These are phyloP conservation scores for Apomyelois bistriatella DNA, from an alignment of 2,888 invertebrate genomes.

Conservation along the genomic window DNA sequence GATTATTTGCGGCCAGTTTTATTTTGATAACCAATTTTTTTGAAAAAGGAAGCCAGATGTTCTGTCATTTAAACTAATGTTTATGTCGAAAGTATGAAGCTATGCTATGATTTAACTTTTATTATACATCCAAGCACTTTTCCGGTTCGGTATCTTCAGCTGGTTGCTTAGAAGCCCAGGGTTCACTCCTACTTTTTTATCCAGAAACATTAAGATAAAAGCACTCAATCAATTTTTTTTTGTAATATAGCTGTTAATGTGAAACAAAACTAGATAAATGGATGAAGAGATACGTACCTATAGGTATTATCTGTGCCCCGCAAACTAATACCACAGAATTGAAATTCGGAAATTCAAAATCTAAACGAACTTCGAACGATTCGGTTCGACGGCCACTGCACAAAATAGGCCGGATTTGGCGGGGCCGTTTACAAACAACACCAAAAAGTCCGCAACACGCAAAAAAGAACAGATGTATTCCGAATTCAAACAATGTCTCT, in stretches of 20 bases:
- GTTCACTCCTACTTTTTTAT: too few relatives aligned
- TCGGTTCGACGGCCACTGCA: slow-evolving; percentile 48
- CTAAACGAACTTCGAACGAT: slow-evolving; percentile 23
- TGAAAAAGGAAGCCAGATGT: background rate
- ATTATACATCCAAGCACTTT: too few relatives aligned
- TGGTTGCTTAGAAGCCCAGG: too few relatives aligned
- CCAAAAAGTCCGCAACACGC: slow-evolving; percentile 23
- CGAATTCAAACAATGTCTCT: slow-evolving; percentile 28
- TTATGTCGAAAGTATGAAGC: too few relatives aligned
- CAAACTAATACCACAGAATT: slow-evolving; percentile 2
- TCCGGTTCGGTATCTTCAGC: too few relatives aligned
- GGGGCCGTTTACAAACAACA: slow-evolving; percentile 41
- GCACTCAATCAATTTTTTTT: too few relatives aligned
- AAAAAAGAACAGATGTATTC: slow-evolving; percentile 30
- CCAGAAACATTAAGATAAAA: too few relatives aligned
- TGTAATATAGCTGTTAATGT: too few relatives aligned
- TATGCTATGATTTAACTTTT: too few relatives aligned
- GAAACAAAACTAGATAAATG: too few relatives aligned
- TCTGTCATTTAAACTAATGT: background rate
- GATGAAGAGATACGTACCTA: too few relatives aligned
- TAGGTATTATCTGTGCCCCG: background rate
- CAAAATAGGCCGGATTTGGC: slow-evolving; percentile 51
- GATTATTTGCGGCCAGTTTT: background rate
- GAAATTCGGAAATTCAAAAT: slow-evolving; percentile 15
- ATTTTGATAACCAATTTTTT: background rate